Evolutionary conservation across 2,888 invertebrate genomes (phyloP).

Genomic region (Tridacna gigas): DNA sequence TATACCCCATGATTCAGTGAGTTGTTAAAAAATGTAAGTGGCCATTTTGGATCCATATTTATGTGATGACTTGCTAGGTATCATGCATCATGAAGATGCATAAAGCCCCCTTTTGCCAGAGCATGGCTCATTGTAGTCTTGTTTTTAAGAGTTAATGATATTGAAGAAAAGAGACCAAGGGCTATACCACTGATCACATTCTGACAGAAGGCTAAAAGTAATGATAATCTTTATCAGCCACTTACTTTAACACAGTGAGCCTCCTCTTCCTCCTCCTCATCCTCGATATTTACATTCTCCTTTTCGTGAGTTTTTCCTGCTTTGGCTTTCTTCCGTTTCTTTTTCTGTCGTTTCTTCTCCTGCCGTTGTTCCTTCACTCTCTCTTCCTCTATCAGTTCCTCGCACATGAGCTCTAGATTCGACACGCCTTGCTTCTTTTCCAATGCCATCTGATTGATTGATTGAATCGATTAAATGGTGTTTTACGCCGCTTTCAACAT

Average conservation of each 20-base stretch:
- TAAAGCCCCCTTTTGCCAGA: too few relatives aligned
- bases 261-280: conserved; percentile 56
- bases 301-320: conserved; percentile 69
- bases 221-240: not conserved
- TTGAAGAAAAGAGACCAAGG: too few relatives aligned
- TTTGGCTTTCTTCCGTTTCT: conserved; percentile 81
- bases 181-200: too few relatives aligned
- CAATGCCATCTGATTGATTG: conserved; percentile 89
- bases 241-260: conserved; percentile 54
- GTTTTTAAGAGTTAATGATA: too few relatives aligned
- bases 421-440: conserved; percentile 95
- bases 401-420: conserved; percentile 94
- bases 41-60: too few relatives aligned
- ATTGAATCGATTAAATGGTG: not conserved
- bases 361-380: conserved; percentile 93
- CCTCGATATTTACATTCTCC: conserved; percentile 63
- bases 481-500: too few relatives aligned
- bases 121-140: too few relatives aligned
- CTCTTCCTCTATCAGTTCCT: conserved; percentile 95
- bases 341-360: conserved; percentile 93
- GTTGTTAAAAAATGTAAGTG: too few relatives aligned
- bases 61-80: too few relatives aligned
- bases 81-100: too few relatives aligned
- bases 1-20: too few relatives aligned
- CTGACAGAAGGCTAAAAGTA: too few relatives aligned